phyloP scores from a whole-genome alignment of 2,888 invertebrate species.

The Nemotelus pantherinus region DNA sequence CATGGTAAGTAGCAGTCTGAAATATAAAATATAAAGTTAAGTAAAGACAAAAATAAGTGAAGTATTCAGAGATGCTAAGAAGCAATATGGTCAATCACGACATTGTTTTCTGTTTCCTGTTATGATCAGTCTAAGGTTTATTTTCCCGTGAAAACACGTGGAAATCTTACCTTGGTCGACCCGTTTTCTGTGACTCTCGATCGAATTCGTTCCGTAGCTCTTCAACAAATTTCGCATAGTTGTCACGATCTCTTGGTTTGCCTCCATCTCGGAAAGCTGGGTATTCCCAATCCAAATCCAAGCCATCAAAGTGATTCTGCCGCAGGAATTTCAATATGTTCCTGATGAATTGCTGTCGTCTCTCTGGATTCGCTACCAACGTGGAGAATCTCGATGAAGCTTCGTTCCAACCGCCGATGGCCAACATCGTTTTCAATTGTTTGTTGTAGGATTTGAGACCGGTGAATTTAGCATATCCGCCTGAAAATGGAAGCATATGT shows the following conservation, averaged over 20 bases:
- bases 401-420: constrained; percentile 95
- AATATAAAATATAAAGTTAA: neutral
- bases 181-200: constrained; percentile 83
- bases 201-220: constrained; percentile 91
- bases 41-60: no score
- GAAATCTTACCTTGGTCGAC: constrained; percentile 69
- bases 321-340: constrained; percentile 86
- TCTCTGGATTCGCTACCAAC: constrained; percentile 82
- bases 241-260: constrained; percentile 82
- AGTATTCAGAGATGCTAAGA: no score
- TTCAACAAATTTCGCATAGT: constrained; percentile 88
- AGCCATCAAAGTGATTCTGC: constrained; percentile 91
- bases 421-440: constrained; percentile 87
- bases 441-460: constrained; percentile 93
- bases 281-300: constrained; percentile 89
- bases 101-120: no score
- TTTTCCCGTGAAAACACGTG: no score
- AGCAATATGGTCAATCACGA: no score
- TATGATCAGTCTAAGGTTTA: no score
- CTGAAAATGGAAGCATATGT: constrained; percentile 64
- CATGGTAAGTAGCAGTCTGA: constrained; percentile 83
- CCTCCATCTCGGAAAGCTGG: constrained; percentile 70
- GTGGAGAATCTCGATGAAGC: constrained; percentile 87
- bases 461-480: constrained; percentile 93
- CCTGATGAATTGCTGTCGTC: constrained; percentile 83